Percentiles rank a stretch among this genome's conserved stretches.
Evolutionary conservation across 2,797 vertebrate genomes (phyloP).

Genomic region (Bucorvus abyssinicus): DNA sequence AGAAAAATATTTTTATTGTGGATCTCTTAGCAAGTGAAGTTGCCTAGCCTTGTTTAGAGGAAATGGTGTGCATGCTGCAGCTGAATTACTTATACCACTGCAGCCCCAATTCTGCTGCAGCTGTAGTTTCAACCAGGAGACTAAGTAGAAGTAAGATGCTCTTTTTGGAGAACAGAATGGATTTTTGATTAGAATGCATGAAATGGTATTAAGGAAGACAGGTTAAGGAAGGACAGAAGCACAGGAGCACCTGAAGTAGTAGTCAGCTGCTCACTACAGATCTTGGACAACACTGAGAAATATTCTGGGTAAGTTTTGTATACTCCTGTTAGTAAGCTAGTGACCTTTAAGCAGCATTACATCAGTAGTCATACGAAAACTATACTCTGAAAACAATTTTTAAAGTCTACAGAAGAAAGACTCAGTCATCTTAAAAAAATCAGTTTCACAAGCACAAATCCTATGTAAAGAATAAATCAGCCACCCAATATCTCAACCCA

Average conservation of each 20-base stretch:
- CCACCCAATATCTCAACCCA: background rate
- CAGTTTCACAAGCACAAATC: background rate
- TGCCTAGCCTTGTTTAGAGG: background rate
- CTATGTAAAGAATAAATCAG: background rate
- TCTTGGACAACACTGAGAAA: background rate
- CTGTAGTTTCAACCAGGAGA: background rate
- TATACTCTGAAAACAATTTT: background rate
- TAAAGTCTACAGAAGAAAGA: background rate
- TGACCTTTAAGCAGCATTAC: background rate
- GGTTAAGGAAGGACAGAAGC: background rate
- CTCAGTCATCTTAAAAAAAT: background rate
- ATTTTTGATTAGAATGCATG: background rate
- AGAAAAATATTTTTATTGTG: background rate
- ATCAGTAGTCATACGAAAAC: background rate
- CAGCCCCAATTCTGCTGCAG: background rate
- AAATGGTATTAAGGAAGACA: background rate
- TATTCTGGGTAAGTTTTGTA: background rate
- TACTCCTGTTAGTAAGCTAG: background rate
- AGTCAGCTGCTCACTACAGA: background rate
- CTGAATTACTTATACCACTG: background rate
- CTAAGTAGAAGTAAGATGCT: background rate
- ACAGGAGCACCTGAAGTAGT: background rate
- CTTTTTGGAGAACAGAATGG: background rate
- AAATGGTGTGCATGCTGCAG: background rate
- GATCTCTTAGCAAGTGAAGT: background rate